Base-by-base conservation (phyloP, 2,113 vertebrate genomes). In the Daphoenositta chrysoptera region DNA sequence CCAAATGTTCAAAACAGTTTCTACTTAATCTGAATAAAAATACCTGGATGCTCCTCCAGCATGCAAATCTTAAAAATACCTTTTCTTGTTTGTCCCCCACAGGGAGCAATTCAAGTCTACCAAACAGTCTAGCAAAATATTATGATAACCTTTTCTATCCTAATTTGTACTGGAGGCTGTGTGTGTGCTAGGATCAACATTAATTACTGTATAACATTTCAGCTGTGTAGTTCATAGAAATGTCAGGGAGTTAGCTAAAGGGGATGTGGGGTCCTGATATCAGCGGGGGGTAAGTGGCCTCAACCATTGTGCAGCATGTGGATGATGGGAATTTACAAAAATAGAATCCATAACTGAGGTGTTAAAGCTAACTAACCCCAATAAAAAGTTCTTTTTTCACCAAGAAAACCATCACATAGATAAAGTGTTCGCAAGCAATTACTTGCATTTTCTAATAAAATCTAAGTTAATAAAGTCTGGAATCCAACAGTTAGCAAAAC, bases 61-160 rank as follows among this genome's bases (percentile, higher is more conserved):
- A 81, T 80, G 82, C 87, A 96, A 96, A 91, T 95, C 94, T 97
- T 93, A 96, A 87, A 97, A 97, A 97, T 96, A 96, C 90, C 92
- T 97, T 97, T 97, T 90, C 61, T 96, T 97, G 97, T 98, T 97
- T 97, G 97, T 98, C 96, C 97, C 97, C 98, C 97, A 97, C 94
- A 96, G 98, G 96, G 97, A 98, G 97, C 94, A 98, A 98, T 98
- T 98, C 97, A 98, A 98, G 93, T 98, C 97, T 97, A 98, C 98
- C 95, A 98, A 98, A 98, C 98, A 98, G 97, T 97, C 97, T 98
- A 98, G 98, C 97, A 98, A 98, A 99, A 99, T 99, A 99, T 99
- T 99, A 98, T 98, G 98, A 98, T 99, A 98, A 99, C 98, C 98
- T 98, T 99, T 99, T 99, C 98, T 97, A 98, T 98, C 98, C 98